Conservation (phyloP, 1,140 invertebrate genomes). For the Belonocnema kinseyi region DNA sequence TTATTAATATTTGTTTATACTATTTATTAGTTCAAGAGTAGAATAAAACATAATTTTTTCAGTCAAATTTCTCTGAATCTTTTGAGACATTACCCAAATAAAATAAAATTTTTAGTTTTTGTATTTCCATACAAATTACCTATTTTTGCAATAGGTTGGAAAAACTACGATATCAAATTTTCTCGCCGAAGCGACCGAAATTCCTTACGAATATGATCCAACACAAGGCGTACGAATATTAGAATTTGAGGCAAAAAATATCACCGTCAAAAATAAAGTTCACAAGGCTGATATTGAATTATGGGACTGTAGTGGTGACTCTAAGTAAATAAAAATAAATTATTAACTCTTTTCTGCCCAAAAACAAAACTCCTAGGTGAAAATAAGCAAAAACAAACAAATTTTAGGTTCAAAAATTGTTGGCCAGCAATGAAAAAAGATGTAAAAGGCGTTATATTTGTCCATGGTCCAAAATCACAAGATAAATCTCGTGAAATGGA, state of each 20-base stretch:
- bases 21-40: too few species aligned
- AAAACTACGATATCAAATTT: constrained; percentile 82
- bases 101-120: too few species aligned
- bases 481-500: constrained; percentile 81
- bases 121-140: too few species aligned
- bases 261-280: constrained; percentile 74
- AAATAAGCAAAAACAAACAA: constrained; percentile 1
- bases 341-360: too few species aligned
- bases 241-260: constrained; percentile 80
- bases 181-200: constrained; percentile 81
- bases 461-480: constrained; percentile 80
- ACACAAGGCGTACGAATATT: constrained; percentile 83
- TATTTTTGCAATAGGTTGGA: constrained; percentile 76
- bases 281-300: constrained; percentile 81
- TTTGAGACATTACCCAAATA: too few species aligned
- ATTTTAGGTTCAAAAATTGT: constrained; percentile 82
- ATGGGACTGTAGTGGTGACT: constrained; percentile 85
- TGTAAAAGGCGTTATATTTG: constrained; percentile 84
- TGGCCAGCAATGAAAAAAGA: constrained; percentile 86
- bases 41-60: too few species aligned
- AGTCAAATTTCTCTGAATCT: too few species aligned
- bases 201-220: constrained; percentile 79
- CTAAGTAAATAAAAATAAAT: constrained; percentile 72
- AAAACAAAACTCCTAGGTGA: too few species aligned
- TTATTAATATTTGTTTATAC: too few species aligned